Percentiles rank a stretch among this genome's conserved stretches.
These are phyloP conservation scores for Agapetus fuscipes DNA, from an alignment of 2,888 invertebrate species.

Conservation along the genomic window DNA sequence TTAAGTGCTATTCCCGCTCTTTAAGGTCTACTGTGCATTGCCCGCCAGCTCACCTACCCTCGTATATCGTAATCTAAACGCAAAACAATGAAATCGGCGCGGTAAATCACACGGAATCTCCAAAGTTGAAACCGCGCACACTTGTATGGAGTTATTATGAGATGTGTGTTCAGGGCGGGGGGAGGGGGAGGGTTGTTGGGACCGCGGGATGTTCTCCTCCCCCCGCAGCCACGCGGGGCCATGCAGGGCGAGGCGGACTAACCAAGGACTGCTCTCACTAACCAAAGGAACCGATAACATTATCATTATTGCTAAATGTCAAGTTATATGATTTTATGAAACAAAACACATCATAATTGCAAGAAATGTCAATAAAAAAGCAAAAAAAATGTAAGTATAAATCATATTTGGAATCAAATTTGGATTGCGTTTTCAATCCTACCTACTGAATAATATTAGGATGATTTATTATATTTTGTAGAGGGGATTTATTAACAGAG, in stretches of 20 bases:
- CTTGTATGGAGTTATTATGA: slow-evolving; percentile 20
- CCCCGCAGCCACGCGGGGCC: too few relatives aligned
- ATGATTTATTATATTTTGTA: too few relatives aligned
- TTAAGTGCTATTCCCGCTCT: slow-evolving; percentile 18
- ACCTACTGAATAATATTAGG: too few relatives aligned
- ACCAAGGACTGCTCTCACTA: slow-evolving; percentile 3
- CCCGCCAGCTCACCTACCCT: slow-evolving; percentile 14
- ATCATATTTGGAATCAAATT: too few relatives aligned
- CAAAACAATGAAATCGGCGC: slow-evolving; percentile 23
- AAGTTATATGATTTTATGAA: too few relatives aligned
- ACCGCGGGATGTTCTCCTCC: too few relatives aligned
- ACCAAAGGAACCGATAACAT: not conserved
- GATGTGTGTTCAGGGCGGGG: slow-evolving; percentile 11
- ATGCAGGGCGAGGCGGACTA: slow-evolving; percentile 6
- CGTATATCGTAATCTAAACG: slow-evolving; percentile 22
- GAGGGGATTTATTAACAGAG: too few relatives aligned
- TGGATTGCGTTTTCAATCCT: too few relatives aligned
- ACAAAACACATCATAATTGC: too few relatives aligned
- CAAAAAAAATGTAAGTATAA: too few relatives aligned
- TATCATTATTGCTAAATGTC: not conserved
- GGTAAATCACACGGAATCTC: slow-evolving; percentile 22
- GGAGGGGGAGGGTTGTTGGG: not conserved
- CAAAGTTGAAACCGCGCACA: slow-evolving; percentile 19
- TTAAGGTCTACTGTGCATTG: not conserved
- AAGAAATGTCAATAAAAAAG: too few relatives aligned